These are phyloP conservation scores for Tachyglossus aculeatus DNA, from an alignment of 2,797 vertebrate species.

Conservation along the genomic window DNA sequence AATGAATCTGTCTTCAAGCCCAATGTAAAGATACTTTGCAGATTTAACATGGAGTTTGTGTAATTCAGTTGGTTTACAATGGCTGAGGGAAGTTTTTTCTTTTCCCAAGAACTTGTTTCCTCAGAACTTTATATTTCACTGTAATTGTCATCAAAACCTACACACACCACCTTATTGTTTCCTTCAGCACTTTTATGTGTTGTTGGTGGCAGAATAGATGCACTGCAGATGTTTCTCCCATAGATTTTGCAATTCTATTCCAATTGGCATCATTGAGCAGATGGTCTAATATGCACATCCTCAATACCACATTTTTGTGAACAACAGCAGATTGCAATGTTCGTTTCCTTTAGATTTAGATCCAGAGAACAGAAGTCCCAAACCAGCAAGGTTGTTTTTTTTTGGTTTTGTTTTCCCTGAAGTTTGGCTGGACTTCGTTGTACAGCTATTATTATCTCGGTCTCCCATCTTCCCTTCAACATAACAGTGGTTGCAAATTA, in stretches of 20 bases:
- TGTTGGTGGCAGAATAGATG: neutral
- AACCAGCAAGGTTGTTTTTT: neutral
- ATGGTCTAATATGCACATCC: constrained; percentile 1
- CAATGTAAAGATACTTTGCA: too few relatives aligned
- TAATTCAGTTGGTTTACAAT: too few relatives aligned
- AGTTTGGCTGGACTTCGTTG: neutral
- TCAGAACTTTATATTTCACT: neutral
- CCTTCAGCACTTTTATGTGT: neutral
- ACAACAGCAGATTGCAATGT: neutral
- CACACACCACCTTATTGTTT: neutral
- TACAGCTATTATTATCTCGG: neutral
- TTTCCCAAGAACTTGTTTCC: neutral
- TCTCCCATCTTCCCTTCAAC: neutral
- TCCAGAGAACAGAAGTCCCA: neutral
- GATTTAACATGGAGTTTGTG: too few relatives aligned
- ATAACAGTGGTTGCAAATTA: neutral
- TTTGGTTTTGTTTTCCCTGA: neutral
- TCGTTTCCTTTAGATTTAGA: neutral
- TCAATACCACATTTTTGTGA: constrained; percentile 6
- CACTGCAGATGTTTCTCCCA: constrained; percentile 1
- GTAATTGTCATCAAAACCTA: neutral
- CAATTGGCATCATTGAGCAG: neutral
- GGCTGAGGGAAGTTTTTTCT: constrained; percentile 7
- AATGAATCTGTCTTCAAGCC: too few relatives aligned
- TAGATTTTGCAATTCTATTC: constrained; percentile 5